Evolutionary conservation across 1,140 invertebrate genomes (phyloP).

Genomic region (Ceratoteleas bidentatus): DNA sequence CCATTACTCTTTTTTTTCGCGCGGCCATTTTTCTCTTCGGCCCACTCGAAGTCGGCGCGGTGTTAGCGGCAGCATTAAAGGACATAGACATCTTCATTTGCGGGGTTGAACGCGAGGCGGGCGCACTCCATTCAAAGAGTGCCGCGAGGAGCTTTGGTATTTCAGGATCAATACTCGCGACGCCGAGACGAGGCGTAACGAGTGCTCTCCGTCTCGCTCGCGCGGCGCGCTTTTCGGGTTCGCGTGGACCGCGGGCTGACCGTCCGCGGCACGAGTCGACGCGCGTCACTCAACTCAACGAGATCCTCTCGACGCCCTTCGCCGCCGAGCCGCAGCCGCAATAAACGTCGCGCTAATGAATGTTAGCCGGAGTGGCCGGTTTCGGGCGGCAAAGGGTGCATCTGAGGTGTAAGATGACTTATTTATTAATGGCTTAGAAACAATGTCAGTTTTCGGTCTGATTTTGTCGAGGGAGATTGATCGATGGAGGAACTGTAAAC

Average conservation of each 20-base stretch:
- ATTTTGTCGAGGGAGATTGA: slow-evolving; percentile 52
- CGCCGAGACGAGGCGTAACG: slow-evolving; percentile 60
- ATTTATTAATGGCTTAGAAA: too few relatives aligned
- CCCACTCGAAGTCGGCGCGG: neutral
- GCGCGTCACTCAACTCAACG: slow-evolving; percentile 49
- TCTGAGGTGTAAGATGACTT: neutral
- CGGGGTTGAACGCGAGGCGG: slow-evolving; percentile 56
- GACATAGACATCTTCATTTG: slow-evolving; percentile 63
- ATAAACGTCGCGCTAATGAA: slow-evolving; percentile 16
- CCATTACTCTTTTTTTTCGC: too few relatives aligned
- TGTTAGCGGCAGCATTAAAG: slow-evolving; percentile 46
- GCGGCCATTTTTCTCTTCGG: too few relatives aligned
- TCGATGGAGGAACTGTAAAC: slow-evolving; percentile 39
- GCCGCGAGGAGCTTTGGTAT: slow-evolving; percentile 60
- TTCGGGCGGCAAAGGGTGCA: too few relatives aligned
- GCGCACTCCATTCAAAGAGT: slow-evolving; percentile 63
- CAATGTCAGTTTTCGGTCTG: too few relatives aligned
- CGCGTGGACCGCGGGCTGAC: slow-evolving; percentile 28
- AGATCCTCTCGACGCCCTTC: slow-evolving; percentile 39
- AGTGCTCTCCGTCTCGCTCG: slow-evolving; percentile 1
- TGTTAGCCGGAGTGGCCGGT: neutral
- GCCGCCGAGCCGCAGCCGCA: slow-evolving; percentile 12
- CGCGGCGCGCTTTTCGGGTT: slow-evolving; percentile 28
- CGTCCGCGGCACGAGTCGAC: slow-evolving; percentile 21
- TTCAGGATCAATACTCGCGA: slow-evolving; percentile 70